phyloP scores from a whole-genome alignment of 2,888 invertebrate species.

The Netelia virgata region DNA sequence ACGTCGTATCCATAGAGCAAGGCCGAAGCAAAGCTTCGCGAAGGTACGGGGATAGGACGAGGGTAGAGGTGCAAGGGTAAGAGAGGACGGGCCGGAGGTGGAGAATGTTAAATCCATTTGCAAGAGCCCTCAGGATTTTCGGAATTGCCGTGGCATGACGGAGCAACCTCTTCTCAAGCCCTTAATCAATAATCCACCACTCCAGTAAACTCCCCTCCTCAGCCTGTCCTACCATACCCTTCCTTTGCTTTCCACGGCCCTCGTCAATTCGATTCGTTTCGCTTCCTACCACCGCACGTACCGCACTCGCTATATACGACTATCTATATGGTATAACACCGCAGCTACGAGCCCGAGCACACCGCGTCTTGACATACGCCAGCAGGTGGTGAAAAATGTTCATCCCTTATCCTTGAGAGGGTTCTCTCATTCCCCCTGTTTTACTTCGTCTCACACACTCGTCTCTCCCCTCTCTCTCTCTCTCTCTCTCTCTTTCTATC shows the following conservation, averaged over 20 bases:
- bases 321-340: conserved; percentile 40
- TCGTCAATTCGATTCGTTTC: conserved; percentile 66
- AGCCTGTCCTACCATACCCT: conserved; percentile 12
- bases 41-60: conserved; percentile 37
- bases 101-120: conserved; percentile 69
- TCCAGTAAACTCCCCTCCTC: conserved; percentile 52
- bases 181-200: conserved; percentile 78
- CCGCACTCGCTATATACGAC: conserved; percentile 34
- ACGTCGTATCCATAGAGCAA: conserved; percentile 44
- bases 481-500: neutral
- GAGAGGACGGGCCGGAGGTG: conserved; percentile 55
- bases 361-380: conserved; percentile 68
- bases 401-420: conserved; percentile 58
- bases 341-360: conserved; percentile 57
- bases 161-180: conserved; percentile 75
- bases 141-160: conserved; percentile 82
- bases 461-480: conserved; percentile 16
- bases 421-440: conserved; percentile 28
- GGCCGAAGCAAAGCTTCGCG: conserved; percentile 50
- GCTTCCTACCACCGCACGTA: conserved; percentile 66
- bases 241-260: conserved; percentile 48
- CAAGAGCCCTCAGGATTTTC: conserved; percentile 72
- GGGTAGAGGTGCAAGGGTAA: conserved; percentile 20
- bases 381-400: conserved; percentile 71
- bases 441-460: neutral